A percentile compares a stretch with the other conserved stretches of the same genome.
phyloP scores from a whole-genome alignment of 2,797 vertebrate species.

The Phaenicophaeus curvirostris region DNA sequence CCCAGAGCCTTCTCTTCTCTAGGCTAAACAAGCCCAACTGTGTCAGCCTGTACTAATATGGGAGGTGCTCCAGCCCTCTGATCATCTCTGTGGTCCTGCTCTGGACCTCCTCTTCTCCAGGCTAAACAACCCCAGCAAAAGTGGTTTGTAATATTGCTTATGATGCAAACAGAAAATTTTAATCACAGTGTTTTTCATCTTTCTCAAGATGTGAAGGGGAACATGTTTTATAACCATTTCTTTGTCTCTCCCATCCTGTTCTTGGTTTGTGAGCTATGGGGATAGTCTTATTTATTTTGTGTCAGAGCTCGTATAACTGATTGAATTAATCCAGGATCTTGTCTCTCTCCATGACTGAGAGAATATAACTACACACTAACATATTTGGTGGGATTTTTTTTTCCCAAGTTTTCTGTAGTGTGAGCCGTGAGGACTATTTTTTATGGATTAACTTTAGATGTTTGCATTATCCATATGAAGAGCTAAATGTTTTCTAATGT shows the following conservation, averaged over 20 bases:
- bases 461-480: constrained; percentile 15
- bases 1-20: no score
- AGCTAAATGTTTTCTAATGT: background rate
- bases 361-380: background rate
- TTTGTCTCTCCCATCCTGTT: no score
- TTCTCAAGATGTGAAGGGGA: background rate
- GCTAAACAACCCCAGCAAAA: no score
- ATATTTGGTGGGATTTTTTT: background rate
- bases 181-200: background rate
- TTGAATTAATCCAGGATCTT: background rate
- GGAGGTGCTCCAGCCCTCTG: no score
- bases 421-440: background rate
- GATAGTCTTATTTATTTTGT: no score
- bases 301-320: background rate
- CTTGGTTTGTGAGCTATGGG: no score
- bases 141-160: background rate
- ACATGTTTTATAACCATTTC: no score
- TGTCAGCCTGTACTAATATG: no score
- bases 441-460: background rate
- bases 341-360: background rate
- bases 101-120: no score
- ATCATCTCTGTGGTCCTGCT: no score
- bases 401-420: background rate
- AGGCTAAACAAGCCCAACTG: no score
- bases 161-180: background rate